Base-by-base conservation (phyloP, 2,797 vertebrate species). In the Acropternis orthonyx region DNA sequence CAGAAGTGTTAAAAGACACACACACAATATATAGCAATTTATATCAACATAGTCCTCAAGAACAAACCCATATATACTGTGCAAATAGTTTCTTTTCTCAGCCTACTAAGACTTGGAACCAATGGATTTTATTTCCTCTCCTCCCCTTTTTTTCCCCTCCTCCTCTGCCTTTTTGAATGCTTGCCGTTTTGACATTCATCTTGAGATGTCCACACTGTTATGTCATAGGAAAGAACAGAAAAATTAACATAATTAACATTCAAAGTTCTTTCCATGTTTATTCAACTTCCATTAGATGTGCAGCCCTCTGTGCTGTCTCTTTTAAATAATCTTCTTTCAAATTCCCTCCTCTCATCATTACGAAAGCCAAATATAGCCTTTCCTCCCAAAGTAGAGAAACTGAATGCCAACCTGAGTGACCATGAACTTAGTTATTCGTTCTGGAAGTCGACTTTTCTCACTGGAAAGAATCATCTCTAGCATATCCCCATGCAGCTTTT, bases 401-500 rank as follows among this genome's bases (percentile, higher is more conserved):
- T 27, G 80, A 97, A 41, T 77, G 98, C 99, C 98, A 98, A 99
- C 99, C 99, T 99, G 99, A 69, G 99, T 99, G 93, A 99, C 99
- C 56, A 99, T 98, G 97, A 99, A 99, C 94, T 99, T 99, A 36
- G 99, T 99, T 97, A 99, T 98, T 43, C 99, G 98, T 92, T 99
- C 99, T 7, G 99, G 99, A 95, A 99, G 98, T 88, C 99, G 98
- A 97, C 99, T 99, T 97, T 99, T 99, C 97, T 99, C 99, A 55
- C 99, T 99, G 74, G 99, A 99, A 59, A 99, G 97, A 97, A 99
- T 99, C 99, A 99, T 99, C 97, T 99, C 99, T 96, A 99, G 97
- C 99, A 99, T 99, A 98, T 99, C 99, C 24, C 99, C 99, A 10
- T 99, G 99, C 72, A 99, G 98, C 97, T 99, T 99, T 97, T 99